A percentile compares a stretch with the other conserved stretches of the same genome.
phyloP scores from a whole-genome alignment of 2,888 invertebrate species.

The Steinernema carpocapsae region DNA sequence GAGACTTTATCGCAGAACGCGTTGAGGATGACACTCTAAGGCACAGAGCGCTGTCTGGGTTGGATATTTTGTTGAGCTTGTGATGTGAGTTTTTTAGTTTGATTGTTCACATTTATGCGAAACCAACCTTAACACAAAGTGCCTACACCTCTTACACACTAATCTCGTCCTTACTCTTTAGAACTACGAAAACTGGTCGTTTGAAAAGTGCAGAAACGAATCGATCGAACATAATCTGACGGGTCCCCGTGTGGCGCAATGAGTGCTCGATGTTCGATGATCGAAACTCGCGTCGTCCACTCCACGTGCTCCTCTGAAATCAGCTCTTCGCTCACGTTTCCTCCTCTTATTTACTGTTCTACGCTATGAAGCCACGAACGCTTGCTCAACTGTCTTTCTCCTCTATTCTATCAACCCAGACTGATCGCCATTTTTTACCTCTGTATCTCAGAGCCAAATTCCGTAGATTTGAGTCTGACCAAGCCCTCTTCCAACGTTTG shows the following conservation, averaged over 20 bases:
- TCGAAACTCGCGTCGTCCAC: conserved; percentile 15
- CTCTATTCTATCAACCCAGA: not conserved
- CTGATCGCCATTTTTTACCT: not conserved
- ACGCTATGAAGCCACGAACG: conserved; percentile 23
- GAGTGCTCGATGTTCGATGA: conserved; percentile 32
- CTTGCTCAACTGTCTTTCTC: conserved; percentile 22
- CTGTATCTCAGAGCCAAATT: conserved; percentile 25
- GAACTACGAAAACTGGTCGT: too few species aligned
- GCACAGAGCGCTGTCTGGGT: not conserved
- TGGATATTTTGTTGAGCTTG: not conserved
- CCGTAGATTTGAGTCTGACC: conserved; percentile 1
- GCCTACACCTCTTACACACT: too few species aligned
- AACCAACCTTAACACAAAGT: not conserved
- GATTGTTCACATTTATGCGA: not conserved
- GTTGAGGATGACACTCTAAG: not conserved
- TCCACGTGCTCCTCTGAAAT: conserved; percentile 16
- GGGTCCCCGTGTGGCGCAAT: not conserved
- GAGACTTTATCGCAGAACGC: not conserved
- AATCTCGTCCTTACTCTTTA: too few species aligned
- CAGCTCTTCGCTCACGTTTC: not conserved
- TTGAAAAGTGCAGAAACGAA: conserved; percentile 17
- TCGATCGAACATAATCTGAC: conserved; percentile 2
- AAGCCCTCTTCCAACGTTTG: not conserved
- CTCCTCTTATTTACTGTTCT: not conserved
- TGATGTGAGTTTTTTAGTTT: not conserved